Conservation (phyloP, 2,113 vertebrate species). For the Neomonachus schauinslandi region DNA sequence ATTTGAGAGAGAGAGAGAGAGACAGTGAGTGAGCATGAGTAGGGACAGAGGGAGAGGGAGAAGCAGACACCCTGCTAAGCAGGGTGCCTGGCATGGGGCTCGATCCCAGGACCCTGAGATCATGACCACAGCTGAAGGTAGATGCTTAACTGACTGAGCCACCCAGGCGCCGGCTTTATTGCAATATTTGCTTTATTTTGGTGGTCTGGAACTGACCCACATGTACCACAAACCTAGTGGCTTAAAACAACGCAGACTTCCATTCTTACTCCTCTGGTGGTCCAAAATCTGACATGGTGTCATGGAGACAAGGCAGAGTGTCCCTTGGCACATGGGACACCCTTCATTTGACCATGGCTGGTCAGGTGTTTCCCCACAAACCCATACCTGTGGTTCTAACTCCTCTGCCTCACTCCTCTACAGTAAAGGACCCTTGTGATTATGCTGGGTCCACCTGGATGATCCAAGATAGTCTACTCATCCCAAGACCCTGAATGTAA, state of each 20-base stretch:
- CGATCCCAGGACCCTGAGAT: background rate
- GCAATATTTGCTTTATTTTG: background rate
- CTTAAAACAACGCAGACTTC: background rate
- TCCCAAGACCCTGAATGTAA: background rate
- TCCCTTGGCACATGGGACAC: background rate
- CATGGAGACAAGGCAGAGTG: rapidly evolving
- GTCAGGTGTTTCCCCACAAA: rapidly evolving
- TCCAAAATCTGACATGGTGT: background rate
- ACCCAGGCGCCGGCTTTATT: background rate
- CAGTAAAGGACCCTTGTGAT: rapidly evolving
- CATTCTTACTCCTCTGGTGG: too few relatives aligned
- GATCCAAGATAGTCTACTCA: rapidly evolving
- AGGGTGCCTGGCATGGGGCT: background rate
- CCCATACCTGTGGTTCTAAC: background rate
- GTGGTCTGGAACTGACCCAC: background rate
- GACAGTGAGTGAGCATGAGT: background rate
- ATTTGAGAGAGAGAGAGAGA: background rate
- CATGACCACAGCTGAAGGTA: background rate
- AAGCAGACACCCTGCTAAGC: background rate
- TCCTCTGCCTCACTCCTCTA: too few relatives aligned
- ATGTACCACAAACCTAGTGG: background rate
- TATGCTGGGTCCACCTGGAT: rapidly evolving
- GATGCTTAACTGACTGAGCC: background rate
- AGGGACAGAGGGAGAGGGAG: background rate
- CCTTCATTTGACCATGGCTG: rapidly evolving